These are phyloP conservation scores for Vireo griseus DNA, from an alignment of 2,797 vertebrate genomes.

Conservation along the genomic window DNA sequence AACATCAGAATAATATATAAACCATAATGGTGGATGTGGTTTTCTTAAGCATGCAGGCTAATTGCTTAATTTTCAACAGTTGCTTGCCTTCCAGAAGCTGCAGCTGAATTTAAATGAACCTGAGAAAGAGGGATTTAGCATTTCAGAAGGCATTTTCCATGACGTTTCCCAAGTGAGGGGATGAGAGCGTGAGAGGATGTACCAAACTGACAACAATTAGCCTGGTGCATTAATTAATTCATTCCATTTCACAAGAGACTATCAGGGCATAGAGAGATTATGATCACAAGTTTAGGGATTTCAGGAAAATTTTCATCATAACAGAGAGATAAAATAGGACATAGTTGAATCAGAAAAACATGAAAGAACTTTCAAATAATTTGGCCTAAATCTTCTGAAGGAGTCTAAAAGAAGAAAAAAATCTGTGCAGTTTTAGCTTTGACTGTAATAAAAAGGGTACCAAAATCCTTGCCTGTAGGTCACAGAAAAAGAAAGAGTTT, in stretches of 20 bases:
- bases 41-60: not conserved
- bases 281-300: not conserved
- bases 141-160: conserved; percentile 37
- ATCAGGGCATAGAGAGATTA: not conserved
- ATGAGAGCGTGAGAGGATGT: not conserved
- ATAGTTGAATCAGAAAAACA: not conserved
- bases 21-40: not conserved
- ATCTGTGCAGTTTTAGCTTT: not conserved
- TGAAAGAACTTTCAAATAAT: not conserved
- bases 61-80: conserved; percentile 37
- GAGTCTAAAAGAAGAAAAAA: not conserved
- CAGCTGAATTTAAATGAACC: conserved; percentile 34
- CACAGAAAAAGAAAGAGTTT: not conserved
- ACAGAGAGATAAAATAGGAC: not conserved
- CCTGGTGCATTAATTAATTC: not conserved
- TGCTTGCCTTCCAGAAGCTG: conserved; percentile 2
- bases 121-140: conserved; percentile 17
- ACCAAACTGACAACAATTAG: not conserved
- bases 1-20: not conserved
- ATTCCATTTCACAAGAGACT: not conserved
- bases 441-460: not conserved
- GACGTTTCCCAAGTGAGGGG: not conserved
- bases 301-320: not conserved
- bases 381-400: not conserved
- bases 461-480: not conserved